phyloP scores from a whole-genome alignment of 1,140 invertebrate species.

The Plectrocnemia conspersa region DNA sequence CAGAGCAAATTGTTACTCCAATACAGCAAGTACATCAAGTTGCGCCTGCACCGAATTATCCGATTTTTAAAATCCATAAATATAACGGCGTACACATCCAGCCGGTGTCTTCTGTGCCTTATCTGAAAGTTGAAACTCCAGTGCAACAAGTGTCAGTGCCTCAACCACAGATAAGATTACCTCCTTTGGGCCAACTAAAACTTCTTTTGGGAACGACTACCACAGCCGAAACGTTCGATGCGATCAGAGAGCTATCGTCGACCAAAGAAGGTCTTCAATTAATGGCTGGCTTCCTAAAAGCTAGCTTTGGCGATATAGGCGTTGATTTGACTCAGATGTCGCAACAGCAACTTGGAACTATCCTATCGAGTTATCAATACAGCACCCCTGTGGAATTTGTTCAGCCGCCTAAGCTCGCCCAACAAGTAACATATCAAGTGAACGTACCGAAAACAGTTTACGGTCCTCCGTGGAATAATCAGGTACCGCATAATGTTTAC shows the following conservation, averaged over 20 bases:
- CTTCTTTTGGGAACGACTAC: constrained; percentile 26
- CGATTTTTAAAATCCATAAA: constrained; percentile 32
- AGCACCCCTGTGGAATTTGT: neutral
- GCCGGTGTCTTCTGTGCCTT: constrained; percentile 24
- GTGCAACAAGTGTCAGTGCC: neutral
- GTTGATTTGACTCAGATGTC: neutral
- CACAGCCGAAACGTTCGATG: constrained; percentile 22
- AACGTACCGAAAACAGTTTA: no score
- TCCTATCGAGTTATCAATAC: neutral
- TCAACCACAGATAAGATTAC: constrained; percentile 3
- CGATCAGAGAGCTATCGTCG: constrained; percentile 25
- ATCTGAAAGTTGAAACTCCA: neutral
- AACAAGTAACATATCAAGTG: no score
- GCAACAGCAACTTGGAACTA: neutral
- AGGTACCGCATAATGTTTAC: no score
- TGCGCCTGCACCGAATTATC: constrained; percentile 13
- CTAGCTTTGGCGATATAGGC: constrained; percentile 3
- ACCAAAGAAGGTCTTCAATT: constrained; percentile 25
- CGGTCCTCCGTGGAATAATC: no score
- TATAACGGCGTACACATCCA: constrained; percentile 31
- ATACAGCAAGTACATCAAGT: no score
- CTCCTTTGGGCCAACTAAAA: constrained; percentile 20
- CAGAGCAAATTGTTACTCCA: no score
- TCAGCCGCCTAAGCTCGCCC: no score
- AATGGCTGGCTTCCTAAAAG: constrained; percentile 29